Evolutionary conservation across 1,140 invertebrate species (phyloP), one percentile per base, ranked within the genome.

Genomic region (Calycopis cecrops): DNA sequence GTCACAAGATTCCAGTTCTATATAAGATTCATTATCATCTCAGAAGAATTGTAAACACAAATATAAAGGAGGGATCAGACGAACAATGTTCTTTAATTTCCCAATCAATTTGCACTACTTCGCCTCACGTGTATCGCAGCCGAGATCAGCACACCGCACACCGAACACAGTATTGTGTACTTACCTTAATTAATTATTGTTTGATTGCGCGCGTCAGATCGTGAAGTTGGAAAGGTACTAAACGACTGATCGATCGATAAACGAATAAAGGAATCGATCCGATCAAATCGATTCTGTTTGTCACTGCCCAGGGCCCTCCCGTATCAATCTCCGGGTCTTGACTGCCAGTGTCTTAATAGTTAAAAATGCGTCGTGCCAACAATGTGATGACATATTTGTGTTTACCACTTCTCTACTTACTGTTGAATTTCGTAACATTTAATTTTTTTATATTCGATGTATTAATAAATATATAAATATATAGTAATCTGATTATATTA

Each of bases 131-230:
- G 14, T 44, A 37, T 37, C 35, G 11, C 2, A 28, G 2, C 21
- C 6, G 35, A 9, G 35, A 44, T 44, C 40, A 9, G 14, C 14
- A 12, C 2, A 16, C 9, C 14, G 40, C 9, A n/a, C n/a, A n/a
- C n/a, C n/a, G n/a, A n/a, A n/a, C n/a, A 42, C 17, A 16, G 28
- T 48, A 55, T 54, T 48, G 48, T 40, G 54, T 48, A 48, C 60
- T 50, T 60, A 52, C 48, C 53, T 62, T 66, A 69, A 69, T 69
- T 69, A 69, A 69, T 68, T 68, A 58, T 62, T 50, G 48, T 63
- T 61, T 68, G 60, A 68, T 68, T 68, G 57, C 52, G 34, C 51
- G 17, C 57, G 49, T 65, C 65, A 62, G 42, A 44, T 52, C 50
- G 18, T 28, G 21, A 28, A 44, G 40, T 16, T 44, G 40, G 14